A percentile compares a stretch with the other conserved stretches of the same genome.
Evolutionary conservation across 2,888 invertebrate species (phyloP).

Genomic region (Macrosiphum euphorbiae): DNA sequence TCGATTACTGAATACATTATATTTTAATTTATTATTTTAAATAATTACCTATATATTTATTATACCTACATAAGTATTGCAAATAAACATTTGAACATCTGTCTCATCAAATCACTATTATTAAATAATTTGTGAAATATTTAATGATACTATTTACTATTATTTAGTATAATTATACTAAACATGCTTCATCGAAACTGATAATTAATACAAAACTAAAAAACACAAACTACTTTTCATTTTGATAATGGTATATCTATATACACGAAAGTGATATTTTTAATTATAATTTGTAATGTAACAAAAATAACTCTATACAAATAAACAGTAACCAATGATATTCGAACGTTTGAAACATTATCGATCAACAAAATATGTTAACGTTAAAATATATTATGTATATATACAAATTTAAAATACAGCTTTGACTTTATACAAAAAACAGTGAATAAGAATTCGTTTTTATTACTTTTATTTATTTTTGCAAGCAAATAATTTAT

Average conservation of each 20-base stretch:
- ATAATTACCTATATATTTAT: neutral
- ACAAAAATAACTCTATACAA: neutral
- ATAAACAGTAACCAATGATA: neutral
- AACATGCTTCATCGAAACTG: neutral
- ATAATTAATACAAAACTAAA: neutral
- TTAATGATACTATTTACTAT: neutral
- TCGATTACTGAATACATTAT: neutral
- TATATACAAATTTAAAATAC: neutral
- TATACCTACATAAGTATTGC: too few species aligned
- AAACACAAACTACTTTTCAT: neutral
- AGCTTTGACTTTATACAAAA: neutral
- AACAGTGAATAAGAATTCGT: neutral
- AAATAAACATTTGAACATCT: neutral
- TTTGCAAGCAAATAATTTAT: constrained; percentile 23
- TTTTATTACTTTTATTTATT: constrained; percentile 44
- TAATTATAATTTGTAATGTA: neutral
- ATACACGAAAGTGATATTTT: neutral
- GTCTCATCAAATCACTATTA: neutral
- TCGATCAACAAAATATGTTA: neutral
- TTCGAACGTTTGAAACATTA: neutral
- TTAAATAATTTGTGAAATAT: neutral
- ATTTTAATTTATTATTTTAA: neutral
- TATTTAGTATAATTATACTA: neutral
- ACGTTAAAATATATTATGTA: neutral
- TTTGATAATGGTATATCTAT: neutral